Evolutionary conservation across 2,888 invertebrate genomes (phyloP), one percentile per base, ranked within the genome.

Genomic region (Perithous albicinctus): DNA sequence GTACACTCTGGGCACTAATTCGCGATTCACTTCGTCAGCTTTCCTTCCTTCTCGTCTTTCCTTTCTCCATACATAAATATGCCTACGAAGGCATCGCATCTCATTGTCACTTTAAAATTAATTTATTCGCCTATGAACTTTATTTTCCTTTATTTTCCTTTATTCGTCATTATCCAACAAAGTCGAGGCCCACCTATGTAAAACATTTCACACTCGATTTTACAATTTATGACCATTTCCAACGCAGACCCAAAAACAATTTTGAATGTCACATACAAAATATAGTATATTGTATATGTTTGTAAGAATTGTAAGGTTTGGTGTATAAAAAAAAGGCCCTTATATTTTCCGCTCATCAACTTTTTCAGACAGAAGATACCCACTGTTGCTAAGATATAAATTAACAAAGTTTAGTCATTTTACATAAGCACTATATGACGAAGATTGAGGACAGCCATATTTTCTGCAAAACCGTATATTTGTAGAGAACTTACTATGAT

Each of bases 1-100:
- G 48, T 48, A 73, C n/a, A n/a, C 54, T 46, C 48, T 51, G 46
- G n/a, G 26, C 18, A 46, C 61, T 72, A 43, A 59, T 74, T 74
- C 54, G 15, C 38, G 8, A 43, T 75, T 56, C 66, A 51, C 66
- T 43, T 48, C 61, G 38, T 41, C 29, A 5, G 15, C 0, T 20
- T 12, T 8, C 18, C 12, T 29, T 12, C 32, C 48, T 10, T 2
- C 32, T 32, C 35, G 32, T 51, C 5, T 32, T 48, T 20, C 12
- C 41, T 41, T 54, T 2, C 54, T 20, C 20, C n/a, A n/a, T 10
- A 12, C 18, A 26, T 10, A 66, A 35, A 35, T 3, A 18, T 2
- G 20, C 12, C 32, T 7, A 8, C 18, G 26, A 35, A 61, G 2
- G 15, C 18, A 35, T 38, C 32, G 23, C 15, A 32, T 35, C 43